Evolutionary conservation across 2,888 invertebrate species (phyloP).

Genomic region (Panopea generosa): DNA sequence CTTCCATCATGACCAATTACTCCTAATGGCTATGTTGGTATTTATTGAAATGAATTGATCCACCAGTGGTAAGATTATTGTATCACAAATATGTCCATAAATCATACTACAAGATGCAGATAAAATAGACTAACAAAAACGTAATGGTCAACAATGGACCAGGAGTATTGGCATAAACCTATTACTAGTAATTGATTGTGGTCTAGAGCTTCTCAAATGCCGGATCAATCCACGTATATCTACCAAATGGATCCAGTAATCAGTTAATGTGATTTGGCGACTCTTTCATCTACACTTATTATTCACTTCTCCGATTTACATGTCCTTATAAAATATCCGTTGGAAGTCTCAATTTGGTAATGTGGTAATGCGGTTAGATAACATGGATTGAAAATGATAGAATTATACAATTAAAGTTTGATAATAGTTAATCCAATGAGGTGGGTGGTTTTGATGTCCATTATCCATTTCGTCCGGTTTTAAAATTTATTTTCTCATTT

Average conservation of each 20-base stretch:
- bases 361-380: conserved; percentile 32
- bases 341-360: too few relatives aligned
- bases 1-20: not conserved
- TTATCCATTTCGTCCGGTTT: too few relatives aligned
- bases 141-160: conserved; percentile 46
- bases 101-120: conserved; percentile 28
- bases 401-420: too few relatives aligned
- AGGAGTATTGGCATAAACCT: conserved; percentile 36
- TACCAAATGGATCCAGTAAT: conserved; percentile 51
- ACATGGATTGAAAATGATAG: conserved; percentile 21
- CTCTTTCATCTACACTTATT: conserved; percentile 48
- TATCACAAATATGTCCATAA: conserved; percentile 33
- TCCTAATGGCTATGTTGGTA: conserved; percentile 3
- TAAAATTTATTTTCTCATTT: too few relatives aligned
- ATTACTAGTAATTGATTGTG: conserved; percentile 55
- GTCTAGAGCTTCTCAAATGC: conserved; percentile 27
- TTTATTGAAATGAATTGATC: conserved; percentile 25
- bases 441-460: too few relatives aligned
- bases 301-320: conserved; percentile 38
- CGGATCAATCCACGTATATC: conserved; percentile 26
- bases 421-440: too few relatives aligned
- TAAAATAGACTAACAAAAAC: conserved; percentile 33
- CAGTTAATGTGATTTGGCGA: conserved; percentile 52
- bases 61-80: conserved; percentile 25
- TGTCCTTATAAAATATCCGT: conserved; percentile 8